Conservation (phyloP, 2,888 invertebrate genomes). For the Lypha dubia region DNA sequence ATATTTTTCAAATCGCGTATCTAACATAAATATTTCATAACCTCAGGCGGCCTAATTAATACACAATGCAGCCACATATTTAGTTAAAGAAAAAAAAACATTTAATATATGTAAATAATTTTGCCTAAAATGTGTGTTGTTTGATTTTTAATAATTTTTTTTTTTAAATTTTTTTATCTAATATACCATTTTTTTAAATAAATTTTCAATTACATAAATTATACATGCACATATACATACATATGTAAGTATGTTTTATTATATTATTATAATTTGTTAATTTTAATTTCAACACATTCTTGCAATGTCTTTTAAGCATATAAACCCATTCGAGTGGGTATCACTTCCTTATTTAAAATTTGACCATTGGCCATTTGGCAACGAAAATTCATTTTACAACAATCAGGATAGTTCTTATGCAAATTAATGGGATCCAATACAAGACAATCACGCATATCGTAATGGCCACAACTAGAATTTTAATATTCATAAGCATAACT, state of each 20-base stretch:
- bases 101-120: no score
- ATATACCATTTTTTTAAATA: no score
- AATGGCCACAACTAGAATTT: conserved; percentile 73
- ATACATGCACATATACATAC: no score
- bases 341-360: conserved; percentile 62
- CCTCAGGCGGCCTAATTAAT: no score
- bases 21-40: no score
- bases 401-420: conserved; percentile 75
- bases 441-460: conserved; percentile 72
- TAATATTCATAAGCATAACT: neutral
- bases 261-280: neutral
- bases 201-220: neutral
- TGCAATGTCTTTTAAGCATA: conserved; percentile 45
- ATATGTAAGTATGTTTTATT: neutral
- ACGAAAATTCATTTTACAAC: conserved; percentile 75
- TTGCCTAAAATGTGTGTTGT: no score
- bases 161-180: no score
- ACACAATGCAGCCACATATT: no score
- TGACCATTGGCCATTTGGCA: conserved; percentile 71
- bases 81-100: no score
- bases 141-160: no score
- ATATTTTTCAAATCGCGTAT: no score
- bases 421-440: conserved; percentile 70
- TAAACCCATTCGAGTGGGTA: conserved; percentile 64
- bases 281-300: neutral